phyloP scores from a whole-genome alignment of 2,797 vertebrate genomes.

The Hemibagrus guttatus region DNA sequence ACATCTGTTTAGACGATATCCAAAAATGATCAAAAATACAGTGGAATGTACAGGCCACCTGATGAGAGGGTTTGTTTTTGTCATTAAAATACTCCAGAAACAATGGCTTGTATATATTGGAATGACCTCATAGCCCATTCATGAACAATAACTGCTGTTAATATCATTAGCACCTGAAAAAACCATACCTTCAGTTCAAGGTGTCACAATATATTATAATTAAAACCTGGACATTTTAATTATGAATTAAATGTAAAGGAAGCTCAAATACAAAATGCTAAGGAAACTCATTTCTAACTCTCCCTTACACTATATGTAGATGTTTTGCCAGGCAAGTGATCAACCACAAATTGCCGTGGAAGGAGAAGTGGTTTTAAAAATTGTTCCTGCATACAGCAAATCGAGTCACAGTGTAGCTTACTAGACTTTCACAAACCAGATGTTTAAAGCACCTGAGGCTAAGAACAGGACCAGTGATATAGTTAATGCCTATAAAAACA shows the following conservation, averaged over 20 bases:
- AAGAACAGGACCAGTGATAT: background rate
- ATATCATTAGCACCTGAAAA: constrained; percentile 23
- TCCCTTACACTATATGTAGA: background rate
- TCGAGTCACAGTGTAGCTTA: background rate
- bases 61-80: constrained; percentile 4
- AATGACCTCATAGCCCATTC: constrained; percentile 48
- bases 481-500: background rate
- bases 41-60: constrained; percentile 52
- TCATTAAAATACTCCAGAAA: constrained; percentile 39
- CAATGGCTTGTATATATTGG: constrained; percentile 50
- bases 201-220: background rate
- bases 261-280: background rate
- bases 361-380: background rate
- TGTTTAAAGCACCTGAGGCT: too few relatives aligned
- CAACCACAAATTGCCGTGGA: background rate
- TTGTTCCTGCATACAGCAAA: background rate
- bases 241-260: background rate
- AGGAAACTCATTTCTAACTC: background rate
- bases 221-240: background rate
- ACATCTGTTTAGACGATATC: constrained; percentile 70
- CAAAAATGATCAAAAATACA: constrained; percentile 22
- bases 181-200: background rate
- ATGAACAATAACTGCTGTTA: constrained; percentile 43
- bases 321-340: background rate
- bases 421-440: background rate